Evolutionary conservation across 2,113 vertebrate genomes (phyloP).

Genomic region (Passer domesticus): DNA sequence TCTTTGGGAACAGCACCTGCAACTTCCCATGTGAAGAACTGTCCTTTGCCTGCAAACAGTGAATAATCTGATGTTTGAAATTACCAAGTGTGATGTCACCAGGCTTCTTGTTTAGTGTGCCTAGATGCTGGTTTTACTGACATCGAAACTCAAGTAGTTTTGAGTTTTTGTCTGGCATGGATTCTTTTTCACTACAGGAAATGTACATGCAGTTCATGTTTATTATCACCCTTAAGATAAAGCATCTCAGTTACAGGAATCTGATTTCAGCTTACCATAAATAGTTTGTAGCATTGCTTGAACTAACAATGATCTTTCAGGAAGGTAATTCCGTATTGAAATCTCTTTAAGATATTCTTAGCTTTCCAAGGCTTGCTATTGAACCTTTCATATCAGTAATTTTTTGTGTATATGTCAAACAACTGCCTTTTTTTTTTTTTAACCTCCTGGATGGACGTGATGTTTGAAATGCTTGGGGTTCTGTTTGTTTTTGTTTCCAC

Average conservation of each 20-base stretch:
- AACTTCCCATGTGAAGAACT: not conserved
- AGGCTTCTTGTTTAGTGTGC: not conserved
- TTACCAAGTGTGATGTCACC: not conserved
- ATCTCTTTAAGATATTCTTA: not conserved
- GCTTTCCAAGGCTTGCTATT: not conserved
- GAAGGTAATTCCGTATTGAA: not conserved
- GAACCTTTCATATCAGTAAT: not conserved
- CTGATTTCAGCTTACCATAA: not conserved
- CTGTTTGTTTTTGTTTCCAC: conserved; percentile 13
- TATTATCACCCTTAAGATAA: not conserved
- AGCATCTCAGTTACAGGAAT: not conserved
- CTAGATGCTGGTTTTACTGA: not conserved
- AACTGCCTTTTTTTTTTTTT: not conserved
- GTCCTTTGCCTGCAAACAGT: not conserved
- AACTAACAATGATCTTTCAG: not conserved
- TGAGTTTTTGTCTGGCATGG: not conserved
- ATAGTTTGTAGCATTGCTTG: not conserved
- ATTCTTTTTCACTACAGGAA: not conserved
- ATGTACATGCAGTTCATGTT: not conserved
- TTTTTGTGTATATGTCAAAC: not conserved
- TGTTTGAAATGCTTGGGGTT: not conserved
- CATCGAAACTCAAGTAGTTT: not conserved
- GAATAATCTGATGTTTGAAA: not conserved
- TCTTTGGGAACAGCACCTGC: not conserved
- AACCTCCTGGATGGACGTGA: not conserved